Percentiles rank a stretch among this genome's conserved stretches.
Conservation (phyloP, 2,797 vertebrate genomes). For the Galago senegalensis region DNA sequence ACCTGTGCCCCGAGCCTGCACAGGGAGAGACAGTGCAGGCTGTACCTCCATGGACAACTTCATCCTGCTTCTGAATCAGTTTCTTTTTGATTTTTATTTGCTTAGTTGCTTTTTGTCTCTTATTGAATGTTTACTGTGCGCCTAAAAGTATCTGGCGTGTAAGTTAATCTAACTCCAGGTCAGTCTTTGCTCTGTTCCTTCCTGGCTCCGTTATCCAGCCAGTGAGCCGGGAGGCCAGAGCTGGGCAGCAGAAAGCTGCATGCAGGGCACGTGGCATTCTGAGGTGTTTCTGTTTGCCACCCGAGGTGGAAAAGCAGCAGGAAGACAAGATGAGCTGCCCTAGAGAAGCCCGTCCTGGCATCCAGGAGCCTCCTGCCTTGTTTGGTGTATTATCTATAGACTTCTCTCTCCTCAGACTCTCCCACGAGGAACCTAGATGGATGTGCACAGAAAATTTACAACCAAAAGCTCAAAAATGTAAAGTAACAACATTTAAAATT, state of each 20-base stretch:
- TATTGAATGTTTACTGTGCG: background rate
- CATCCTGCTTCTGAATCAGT: background rate
- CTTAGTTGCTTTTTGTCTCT: background rate
- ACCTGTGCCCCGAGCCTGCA: background rate
- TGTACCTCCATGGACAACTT: background rate
- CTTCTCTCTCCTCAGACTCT: background rate
- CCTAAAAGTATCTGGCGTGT: background rate
- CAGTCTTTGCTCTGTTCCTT: background rate
- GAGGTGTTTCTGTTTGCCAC: background rate
- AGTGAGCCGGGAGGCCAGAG: background rate
- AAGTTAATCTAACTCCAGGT: background rate
- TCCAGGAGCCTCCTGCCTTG: background rate
- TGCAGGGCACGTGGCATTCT: background rate
- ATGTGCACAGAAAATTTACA: slow-evolving; percentile 76
- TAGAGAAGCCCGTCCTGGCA: background rate
- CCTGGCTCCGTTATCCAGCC: background rate
- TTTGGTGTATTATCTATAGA: background rate
- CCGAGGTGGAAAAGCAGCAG: background rate
- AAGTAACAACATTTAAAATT: slow-evolving; percentile 58
- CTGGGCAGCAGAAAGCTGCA: background rate
- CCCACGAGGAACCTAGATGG: slow-evolving; percentile 48
- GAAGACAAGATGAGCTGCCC: background rate
- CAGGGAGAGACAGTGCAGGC: rapidly evolving
- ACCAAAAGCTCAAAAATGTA: slow-evolving; percentile 65
- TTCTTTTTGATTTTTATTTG: background rate